Evolutionary conservation across 2,113 vertebrate species (phyloP), one percentile per base, ranked within the genome.

Genomic region (Hippolais icterina): DNA sequence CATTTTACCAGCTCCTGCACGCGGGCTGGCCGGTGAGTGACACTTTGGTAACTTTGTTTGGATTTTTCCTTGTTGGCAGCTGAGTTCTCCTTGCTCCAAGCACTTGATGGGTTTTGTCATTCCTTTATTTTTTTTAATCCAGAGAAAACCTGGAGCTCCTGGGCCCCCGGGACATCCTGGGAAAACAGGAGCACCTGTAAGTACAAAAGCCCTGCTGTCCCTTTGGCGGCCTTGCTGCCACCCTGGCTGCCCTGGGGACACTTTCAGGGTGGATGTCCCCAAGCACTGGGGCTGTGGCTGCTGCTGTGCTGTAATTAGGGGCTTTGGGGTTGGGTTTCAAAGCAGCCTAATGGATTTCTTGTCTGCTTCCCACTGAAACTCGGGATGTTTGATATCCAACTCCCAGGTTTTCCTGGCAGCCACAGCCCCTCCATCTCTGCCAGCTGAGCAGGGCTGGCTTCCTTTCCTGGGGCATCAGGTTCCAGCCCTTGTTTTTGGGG

Each of bases 11-110:
- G 96, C 94, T 99, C 24, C 98, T 99, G 19, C 93, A 87, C 0
- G 92, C 98, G 1, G 98, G 98, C 77, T 99, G 99, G 99, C 99
- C 99, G 97, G 99, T 99, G 98, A 99, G 99, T 99, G 97, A 53
- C 0, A 0, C 61, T 64, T 18, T 2, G 17, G 23, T 27, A 24
- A 1, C 27, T 65, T 52, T 15, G 13, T 3, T 63, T 2, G 2
- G 4, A 7, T 31, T 72, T 61, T 53, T 5, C 23, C 37, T 79
- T 4, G 9, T 6, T 71, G 46, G 28, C 35, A 59, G 33, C 17
- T 29, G 80, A 27, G 2, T 29, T 85, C 42, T 79, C 17, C 14
- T 37, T 52, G 27, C 68, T 63, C 50, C 31, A 5, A 65, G 15
- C 50, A 8, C 39, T 39, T 25, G 10, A 5, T 54, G 12, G n/a